Evolutionary conservation across 2,797 vertebrate species (phyloP).

Genomic region (Myioborus melanocephalus): DNA sequence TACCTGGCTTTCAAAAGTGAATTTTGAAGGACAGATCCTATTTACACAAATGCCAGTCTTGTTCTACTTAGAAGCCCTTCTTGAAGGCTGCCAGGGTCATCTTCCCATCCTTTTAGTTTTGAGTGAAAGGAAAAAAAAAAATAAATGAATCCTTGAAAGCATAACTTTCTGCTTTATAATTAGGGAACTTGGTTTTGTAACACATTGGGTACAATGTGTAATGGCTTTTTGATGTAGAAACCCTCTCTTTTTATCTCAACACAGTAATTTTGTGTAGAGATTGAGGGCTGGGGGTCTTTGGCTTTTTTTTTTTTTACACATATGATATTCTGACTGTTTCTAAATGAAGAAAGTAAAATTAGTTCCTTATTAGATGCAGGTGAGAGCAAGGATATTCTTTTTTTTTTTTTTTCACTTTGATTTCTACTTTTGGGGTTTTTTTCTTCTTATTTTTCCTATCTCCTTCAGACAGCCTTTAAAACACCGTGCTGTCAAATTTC

Average conservation of each 20-base stretch:
- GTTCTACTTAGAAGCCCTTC: background rate
- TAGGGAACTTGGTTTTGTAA: background rate
- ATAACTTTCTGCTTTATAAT: background rate
- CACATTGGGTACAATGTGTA: accelerated
- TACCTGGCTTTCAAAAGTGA: background rate
- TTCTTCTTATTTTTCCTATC: accelerated
- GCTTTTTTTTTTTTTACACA: background rate
- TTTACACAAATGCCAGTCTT: background rate
- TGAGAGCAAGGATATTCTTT: background rate
- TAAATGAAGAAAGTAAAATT: background rate
- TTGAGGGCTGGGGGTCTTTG: no score
- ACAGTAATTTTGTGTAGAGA: background rate
- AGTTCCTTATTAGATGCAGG: background rate
- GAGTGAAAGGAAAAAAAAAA: background rate
- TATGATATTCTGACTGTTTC: background rate
- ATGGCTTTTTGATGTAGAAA: background rate
- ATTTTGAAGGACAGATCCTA: constrained; percentile 20
- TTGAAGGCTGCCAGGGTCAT: background rate
- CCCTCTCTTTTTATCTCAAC: background rate
- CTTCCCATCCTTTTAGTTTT: background rate
- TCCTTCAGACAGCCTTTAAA: background rate
- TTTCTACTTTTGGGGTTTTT: background rate
- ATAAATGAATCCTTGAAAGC: background rate
- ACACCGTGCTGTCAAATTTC: background rate
- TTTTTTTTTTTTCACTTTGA: background rate